Conservation (phyloP, 2,888 invertebrate genomes). For the Hoplodrina blanda region DNA sequence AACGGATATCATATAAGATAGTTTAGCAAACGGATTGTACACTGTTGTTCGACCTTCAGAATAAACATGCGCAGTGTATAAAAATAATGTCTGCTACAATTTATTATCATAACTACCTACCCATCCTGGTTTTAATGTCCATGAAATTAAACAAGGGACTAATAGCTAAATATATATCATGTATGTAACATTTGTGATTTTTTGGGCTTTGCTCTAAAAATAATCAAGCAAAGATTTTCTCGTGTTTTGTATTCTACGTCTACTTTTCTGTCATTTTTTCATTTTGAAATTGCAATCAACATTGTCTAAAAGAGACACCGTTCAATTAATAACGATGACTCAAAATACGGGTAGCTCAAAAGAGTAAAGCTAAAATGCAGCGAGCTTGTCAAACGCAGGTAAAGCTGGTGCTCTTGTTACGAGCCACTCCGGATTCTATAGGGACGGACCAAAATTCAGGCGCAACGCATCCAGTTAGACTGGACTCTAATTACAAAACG, state of each 20-base stretch:
- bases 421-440: background rate
- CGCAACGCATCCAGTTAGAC: no score
- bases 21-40: conserved; percentile 38
- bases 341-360: background rate
- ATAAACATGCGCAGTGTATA: conserved; percentile 27
- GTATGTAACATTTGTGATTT: background rate
- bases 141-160: conserved; percentile 2
- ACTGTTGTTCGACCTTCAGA: conserved; percentile 48
- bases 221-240: background rate
- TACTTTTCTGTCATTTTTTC: background rate
- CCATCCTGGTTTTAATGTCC: background rate
- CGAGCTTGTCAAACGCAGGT: background rate
- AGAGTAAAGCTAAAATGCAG: background rate
- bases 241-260: no score
- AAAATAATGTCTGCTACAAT: conserved; percentile 28
- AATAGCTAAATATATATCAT: background rate
- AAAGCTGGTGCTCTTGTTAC: background rate
- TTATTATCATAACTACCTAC: conserved; percentile 38
- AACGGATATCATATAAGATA: conserved; percentile 39
- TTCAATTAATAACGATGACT: background rate
- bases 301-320: background rate
- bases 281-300: background rate
- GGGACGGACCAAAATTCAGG: background rate
- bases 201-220: background rate
- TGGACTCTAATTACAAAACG: conserved; percentile 5